Percentiles rank a stretch among this genome's conserved stretches.
phyloP scores from a whole-genome alignment of 2,797 vertebrate species.

The Anguilla pacifica region DNA sequence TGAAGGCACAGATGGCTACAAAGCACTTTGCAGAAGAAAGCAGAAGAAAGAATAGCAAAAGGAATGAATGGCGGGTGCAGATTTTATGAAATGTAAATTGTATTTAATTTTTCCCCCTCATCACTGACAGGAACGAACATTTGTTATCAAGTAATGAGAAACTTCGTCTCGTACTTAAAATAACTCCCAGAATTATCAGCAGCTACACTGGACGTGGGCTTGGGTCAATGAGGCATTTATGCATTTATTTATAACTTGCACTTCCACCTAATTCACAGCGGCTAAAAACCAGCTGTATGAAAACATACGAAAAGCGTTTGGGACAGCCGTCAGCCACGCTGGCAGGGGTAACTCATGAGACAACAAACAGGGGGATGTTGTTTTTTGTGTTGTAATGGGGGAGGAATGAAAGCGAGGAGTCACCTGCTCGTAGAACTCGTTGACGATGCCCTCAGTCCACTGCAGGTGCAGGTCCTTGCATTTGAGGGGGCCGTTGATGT shows the following conservation, averaged over 20 bases:
- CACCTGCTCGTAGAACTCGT: slow-evolving; percentile 98
- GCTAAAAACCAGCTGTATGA: not conserved
- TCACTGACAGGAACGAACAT: not conserved
- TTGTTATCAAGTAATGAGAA: not conserved
- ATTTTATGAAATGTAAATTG: not conserved
- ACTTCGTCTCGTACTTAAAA: not conserved
- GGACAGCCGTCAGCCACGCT: not conserved
- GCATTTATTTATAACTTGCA: not conserved
- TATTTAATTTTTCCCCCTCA: not conserved
- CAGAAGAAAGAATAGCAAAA: not conserved
- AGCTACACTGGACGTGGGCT: not conserved
- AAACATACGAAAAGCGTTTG: not conserved
- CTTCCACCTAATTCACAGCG: not conserved
- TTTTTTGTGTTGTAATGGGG: not conserved
- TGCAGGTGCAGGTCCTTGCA: slow-evolving; percentile 92
- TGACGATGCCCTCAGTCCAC: slow-evolving; percentile 98
- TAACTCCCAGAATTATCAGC: not conserved
- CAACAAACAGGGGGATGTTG: not conserved
- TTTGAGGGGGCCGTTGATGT: slow-evolving; percentile 96
- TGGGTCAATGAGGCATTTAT: not conserved
- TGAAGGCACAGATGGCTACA: not conserved
- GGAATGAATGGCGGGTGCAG: not conserved
- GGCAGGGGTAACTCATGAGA: not conserved
- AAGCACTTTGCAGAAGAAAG: no score
- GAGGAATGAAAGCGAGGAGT: not conserved